These are phyloP conservation scores for Rousettus madagascariensis DNA, from an alignment of 2,797 vertebrate genomes.

Conservation along the genomic window DNA sequence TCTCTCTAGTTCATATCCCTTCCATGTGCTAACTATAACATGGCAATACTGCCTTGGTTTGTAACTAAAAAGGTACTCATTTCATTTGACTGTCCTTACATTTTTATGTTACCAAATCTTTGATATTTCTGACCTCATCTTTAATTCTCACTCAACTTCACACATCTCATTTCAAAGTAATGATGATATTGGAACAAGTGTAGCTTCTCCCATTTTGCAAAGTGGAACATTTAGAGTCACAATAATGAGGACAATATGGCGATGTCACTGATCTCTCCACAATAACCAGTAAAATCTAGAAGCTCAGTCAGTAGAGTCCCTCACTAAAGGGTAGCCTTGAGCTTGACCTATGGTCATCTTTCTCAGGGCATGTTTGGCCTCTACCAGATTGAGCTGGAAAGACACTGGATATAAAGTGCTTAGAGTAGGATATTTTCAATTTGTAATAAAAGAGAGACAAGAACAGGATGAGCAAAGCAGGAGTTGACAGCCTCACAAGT, in stretches of 20 bases:
- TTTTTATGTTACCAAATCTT: neutral
- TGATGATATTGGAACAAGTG: neutral
- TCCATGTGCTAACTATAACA: neutral
- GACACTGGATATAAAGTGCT: conserved; percentile 18
- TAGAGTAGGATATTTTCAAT: conserved; percentile 49
- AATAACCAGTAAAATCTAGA: neutral
- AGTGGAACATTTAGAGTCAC: neutral
- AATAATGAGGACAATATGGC: neutral
- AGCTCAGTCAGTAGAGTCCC: neutral
- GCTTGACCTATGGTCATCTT: neutral
- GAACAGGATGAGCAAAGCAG: conserved; percentile 6
- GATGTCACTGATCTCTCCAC: neutral
- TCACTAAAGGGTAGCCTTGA: neutral
- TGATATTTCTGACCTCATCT: neutral
- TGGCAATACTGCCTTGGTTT: neutral
- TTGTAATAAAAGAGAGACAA: conserved; percentile 54
- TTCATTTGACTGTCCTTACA: neutral
- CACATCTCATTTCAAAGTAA: neutral
- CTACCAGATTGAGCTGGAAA: neutral
- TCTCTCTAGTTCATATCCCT: neutral
- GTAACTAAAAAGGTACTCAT: neutral
- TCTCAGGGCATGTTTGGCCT: neutral
- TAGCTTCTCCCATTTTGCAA: neutral
- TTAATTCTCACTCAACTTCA: neutral
- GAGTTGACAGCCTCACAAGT: conserved; percentile 36